Evolutionary conservation across 2,888 invertebrate species (phyloP), one percentile per base, ranked within the genome.

Genomic region (Synanthedon vespiformis): DNA sequence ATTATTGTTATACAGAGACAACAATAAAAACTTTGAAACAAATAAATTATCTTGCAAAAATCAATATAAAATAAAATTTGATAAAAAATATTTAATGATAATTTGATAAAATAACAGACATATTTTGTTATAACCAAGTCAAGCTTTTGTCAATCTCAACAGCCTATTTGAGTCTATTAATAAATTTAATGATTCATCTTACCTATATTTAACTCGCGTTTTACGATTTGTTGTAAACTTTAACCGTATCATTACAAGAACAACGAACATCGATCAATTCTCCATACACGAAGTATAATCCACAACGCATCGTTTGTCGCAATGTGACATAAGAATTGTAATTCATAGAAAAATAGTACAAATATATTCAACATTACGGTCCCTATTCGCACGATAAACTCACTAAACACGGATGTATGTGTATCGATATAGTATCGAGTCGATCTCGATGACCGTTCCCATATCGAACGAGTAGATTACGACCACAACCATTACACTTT

Each of bases 391-490:
- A 14, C 8, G 44, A 44, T 44, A 44, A n/a, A 14, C 13, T 14
- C 8, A n/a, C 12, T n/a, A 13, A 14, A 44, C 6, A 13, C 44
- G 22, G 16, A 53, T 53, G 60, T 57, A 53, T 53, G 60, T 57
- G 60, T 61, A 67, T 63, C 64, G 64, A 61, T 68, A 68, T 66
- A 65, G 59, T 66, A 74, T 72, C 72, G 68, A 67, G 59, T 57
- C 67, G 70, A 80, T 80, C 74, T 75, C 64, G 70, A 74, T 68
- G 68, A 69, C 63, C 72, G 77, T 86, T 84, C 85, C 85, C 85
- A 84, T 83, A 84, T 81, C 83, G 76, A 74, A 70, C 67, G 66
- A 68, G 70, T 68, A 68, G 74, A 80, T 80, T 80, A 77, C 78
- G 71, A 75, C 68, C 72, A 69, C 70, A 69, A 71, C 78, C 70